Base-by-base conservation (phyloP, 1,140 invertebrate species). In the Drosophila bocki region DNA sequence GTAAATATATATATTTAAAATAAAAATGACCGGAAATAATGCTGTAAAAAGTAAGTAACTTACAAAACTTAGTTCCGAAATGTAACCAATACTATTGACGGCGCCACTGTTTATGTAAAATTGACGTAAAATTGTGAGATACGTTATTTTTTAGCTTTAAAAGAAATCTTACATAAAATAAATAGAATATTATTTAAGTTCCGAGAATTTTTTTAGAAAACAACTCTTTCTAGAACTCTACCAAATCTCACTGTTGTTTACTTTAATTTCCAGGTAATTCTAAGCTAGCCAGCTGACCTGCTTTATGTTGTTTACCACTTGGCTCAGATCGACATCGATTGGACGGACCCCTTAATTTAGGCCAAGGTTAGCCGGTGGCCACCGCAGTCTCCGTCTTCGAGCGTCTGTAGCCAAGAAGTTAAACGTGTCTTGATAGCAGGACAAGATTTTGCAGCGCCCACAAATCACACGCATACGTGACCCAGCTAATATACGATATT, bases 381-480 rank as follows among this genome's bases (percentile, higher is more conserved):
- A 72, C 42, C 42, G 11, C 44, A 50, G 64, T 32, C 67, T 71
- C 53, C 29, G 53, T 26, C 56, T 19, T 65, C 22, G 19, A 45
- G 62, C 32, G 19, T 37, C 53, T 8, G 33, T 15, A 37, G 53
- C 53, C 67, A 72, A 84, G 64, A 87, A 76, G 75, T 69, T 67
- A 80, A 80, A 62, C 76, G 62, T 67, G 59, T 67, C 63, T 81
- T 41, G 63, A 76, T 74, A 74, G 54, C 83, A 87, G 83, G 84
- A 87, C 83, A 69, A 83, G 80, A 80, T 86, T 75, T 82, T 41
- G 29, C 62, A 70, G 57, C 32, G 44, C 48, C 62, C 50, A 82
- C 60, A 75, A 87, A 75, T 86, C 79, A 76, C 65, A 75, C 84
- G 83, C 80, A 78, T 87, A 84, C 85, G 80, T 88, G 85, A 90